Evolutionary conservation across 92 coral and sea anemone species (phyloP), one percentile per base, ranked within the genome.

Genomic region (Parazoanthus darwini): DNA sequence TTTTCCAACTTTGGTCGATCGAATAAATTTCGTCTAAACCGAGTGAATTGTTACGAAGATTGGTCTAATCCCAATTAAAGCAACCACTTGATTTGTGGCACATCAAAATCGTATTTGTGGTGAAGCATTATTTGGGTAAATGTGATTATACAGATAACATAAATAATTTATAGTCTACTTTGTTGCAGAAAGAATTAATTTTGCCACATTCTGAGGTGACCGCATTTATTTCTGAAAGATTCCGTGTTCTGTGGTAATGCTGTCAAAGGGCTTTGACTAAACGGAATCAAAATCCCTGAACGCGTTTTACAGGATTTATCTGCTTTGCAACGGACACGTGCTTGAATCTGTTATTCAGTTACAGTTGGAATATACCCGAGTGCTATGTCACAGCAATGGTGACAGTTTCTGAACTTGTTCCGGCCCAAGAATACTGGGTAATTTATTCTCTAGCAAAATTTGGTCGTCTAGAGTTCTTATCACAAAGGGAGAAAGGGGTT

Each of bases 391-490:
- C 75, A 51, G 87, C 23, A 44, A 84, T 84, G 87, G 87, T 84
- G 79, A 84, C 87, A 5, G 79, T 84, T 16, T 73, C 78, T 8
- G 87, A 84, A 73, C 87, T 84, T 50, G 65, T 84, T 6, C 79
- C 87, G 79, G 78, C 87, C 51, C 11, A 71, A 10, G 87, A 83
- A 46, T 72, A 84, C 66, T 84, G 39, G 87, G 87, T 84, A 84
- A 81, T 76, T 38, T 37, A 76, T 3, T 76, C 13, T 50, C 79
- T 38, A 75, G 46, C 26, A 1, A 76, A 33, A 11, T 25, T 76
- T 1, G n/a, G 2, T 16, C 35, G 54, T 39, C 48, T 39, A 20
- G 78, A 35, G 44, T 33, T 36, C 33, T 36, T 68, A 68, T 36
- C 78, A 74, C 78, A 22, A 35, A 74, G 78, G 78, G 4, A 48